Conservation (phyloP, 2,113 vertebrate genomes). For the Geothlypis trichas region DNA sequence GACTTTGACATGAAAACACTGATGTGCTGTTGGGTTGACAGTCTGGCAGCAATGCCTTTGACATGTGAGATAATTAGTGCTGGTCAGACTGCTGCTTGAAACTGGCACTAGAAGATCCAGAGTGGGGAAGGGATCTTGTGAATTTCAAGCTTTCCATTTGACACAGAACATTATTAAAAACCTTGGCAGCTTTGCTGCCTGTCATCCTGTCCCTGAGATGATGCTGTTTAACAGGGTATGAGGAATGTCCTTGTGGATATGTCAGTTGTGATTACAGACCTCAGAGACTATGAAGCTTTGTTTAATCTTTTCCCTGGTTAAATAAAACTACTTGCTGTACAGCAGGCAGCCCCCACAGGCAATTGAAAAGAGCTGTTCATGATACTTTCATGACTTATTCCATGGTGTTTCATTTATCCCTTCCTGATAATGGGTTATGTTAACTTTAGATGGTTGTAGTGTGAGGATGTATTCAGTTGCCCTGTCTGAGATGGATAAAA, state of each 20-base stretch:
- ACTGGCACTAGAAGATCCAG: not conserved
- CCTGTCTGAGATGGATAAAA: not conserved
- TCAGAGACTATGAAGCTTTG: not conserved
- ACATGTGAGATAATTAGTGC: not conserved
- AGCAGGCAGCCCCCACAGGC: not conserved
- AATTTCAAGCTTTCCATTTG: not conserved
- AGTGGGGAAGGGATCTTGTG: not conserved
- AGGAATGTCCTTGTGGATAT: not conserved
- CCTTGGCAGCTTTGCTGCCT: not conserved
- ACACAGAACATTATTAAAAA: not conserved
- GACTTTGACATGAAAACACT: not conserved
- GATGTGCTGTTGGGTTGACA: not conserved
- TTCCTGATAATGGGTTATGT: not conserved
- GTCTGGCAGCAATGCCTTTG: not conserved
- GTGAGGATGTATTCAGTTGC: not conserved
- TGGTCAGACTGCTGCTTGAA: not conserved
- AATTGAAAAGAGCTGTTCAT: not conserved
- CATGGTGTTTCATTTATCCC: not conserved
- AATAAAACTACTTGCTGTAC: not conserved
- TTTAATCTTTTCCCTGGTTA: not conserved
- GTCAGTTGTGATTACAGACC: not conserved
- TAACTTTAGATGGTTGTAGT: not conserved
- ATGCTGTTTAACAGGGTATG: not conserved
- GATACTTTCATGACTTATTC: not conserved
- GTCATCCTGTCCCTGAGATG: not conserved